Percentiles rank a stretch among this genome's conserved stretches.
phyloP scores from a whole-genome alignment of 92 coral and sea anemone genomes.

The Zoanthus gigantus region DNA sequence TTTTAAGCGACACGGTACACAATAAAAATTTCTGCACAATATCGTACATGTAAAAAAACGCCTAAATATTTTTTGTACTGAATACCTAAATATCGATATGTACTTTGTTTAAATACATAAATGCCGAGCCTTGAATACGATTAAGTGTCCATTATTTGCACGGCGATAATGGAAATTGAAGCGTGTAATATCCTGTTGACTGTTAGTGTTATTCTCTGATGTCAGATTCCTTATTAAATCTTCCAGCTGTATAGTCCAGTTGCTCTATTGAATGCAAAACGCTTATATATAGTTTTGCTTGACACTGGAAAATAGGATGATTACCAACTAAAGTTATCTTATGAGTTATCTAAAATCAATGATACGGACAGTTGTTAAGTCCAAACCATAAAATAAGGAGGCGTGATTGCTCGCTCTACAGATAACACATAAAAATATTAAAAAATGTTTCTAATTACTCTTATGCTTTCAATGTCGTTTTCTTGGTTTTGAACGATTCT shows the following conservation, averaged over 20 bases:
- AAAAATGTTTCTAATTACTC: background rate
- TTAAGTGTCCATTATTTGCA: background rate
- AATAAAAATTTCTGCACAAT: too few species aligned
- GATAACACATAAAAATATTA: background rate
- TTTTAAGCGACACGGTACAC: too few species aligned
- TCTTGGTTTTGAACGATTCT: background rate
- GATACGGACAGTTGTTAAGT: background rate
- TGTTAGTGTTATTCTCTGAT: background rate
- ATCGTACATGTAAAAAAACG: too few species aligned
- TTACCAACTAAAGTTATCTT: background rate
- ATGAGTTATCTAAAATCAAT: slow-evolving; percentile 24
- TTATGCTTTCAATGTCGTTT: background rate
- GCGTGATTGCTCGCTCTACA: slow-evolving; percentile 23
- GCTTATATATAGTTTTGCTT: too few species aligned
- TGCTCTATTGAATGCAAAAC: too few species aligned
- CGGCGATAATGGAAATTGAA: background rate
- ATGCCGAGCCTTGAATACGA: too few species aligned
- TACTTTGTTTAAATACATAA: too few species aligned
- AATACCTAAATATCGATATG: too few species aligned
- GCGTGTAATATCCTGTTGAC: background rate
- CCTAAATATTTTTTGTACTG: too few species aligned
- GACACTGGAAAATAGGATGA: too few species aligned
- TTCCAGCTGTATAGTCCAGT: background rate
- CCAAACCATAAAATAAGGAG: slow-evolving; percentile 20
- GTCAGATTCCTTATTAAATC: background rate